phyloP scores from a whole-genome alignment of 1,140 invertebrate genomes.

The Plectrocnemia conspersa region DNA sequence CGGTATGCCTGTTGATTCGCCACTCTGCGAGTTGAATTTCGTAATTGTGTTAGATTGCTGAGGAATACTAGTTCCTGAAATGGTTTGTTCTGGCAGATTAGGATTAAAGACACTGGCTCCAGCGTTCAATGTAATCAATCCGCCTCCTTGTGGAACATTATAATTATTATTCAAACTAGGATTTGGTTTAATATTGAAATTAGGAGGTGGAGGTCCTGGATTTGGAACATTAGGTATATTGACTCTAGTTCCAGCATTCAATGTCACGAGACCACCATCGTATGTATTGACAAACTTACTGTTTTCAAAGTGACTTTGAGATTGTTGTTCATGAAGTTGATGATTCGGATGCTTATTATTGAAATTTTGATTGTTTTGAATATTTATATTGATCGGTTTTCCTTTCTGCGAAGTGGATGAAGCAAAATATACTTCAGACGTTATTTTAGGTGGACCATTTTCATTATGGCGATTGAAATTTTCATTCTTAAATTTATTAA shows the following conservation, averaged over 20 bases:
- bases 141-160: slow-evolving; percentile 29
- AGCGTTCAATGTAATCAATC: slow-evolving; percentile 30
- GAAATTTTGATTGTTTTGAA: slow-evolving; percentile 17
- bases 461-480: slow-evolving; percentile 35
- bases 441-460: slow-evolving; percentile 45
- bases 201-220: neutral
- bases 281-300: slow-evolving; percentile 30
- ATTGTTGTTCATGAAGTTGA: slow-evolving; percentile 3
- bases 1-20: slow-evolving; percentile 45
- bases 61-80: slow-evolving; percentile 28
- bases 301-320: slow-evolving; percentile 10
- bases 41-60: slow-evolving; percentile 17
- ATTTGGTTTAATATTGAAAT: slow-evolving; percentile 1
- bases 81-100: slow-evolving; percentile 31
- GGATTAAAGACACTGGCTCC: slow-evolving; percentile 28
- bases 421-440: slow-evolving; percentile 51
- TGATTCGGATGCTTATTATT: slow-evolving; percentile 12
- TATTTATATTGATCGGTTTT: slow-evolving; percentile 27
- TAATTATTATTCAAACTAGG: slow-evolving; percentile 17
- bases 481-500: slow-evolving; percentile 28
- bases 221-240: slow-evolving; percentile 19
- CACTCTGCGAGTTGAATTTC: slow-evolving; percentile 27
- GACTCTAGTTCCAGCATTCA: slow-evolving; percentile 33
- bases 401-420: slow-evolving; percentile 40
- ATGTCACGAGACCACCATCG: slow-evolving; percentile 30